A percentile compares a stretch with the other conserved stretches of the same genome.
phyloP scores from a whole-genome alignment of 53 echinoderm and acorn worm genomes.

The Paracentrotus lividus region DNA sequence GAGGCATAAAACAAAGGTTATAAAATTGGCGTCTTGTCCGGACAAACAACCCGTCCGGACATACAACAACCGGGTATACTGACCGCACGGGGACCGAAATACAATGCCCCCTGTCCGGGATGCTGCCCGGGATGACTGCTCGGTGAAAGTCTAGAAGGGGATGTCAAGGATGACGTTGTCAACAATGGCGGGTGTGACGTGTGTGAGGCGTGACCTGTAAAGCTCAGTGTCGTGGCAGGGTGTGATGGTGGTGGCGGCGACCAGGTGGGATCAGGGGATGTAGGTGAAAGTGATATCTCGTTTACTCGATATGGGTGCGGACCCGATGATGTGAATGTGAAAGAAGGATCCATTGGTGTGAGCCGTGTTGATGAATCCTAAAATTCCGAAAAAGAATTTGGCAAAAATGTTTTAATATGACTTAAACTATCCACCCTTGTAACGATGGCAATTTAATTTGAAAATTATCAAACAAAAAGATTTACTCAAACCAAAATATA shows the following conservation, averaged over 20 bases:
- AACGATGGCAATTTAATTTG: too few species aligned
- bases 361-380: constrained; percentile 36
- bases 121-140: background rate
- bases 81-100: constrained; percentile 47
- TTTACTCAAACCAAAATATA: too few species aligned
- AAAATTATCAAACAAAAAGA: too few species aligned
- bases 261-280: background rate
- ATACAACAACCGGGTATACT: background rate
- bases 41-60: too few species aligned
- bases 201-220: background rate
- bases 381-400: background rate
- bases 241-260: background rate
- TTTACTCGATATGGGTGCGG: background rate
- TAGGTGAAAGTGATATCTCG: constrained; percentile 37
- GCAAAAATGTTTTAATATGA: too few species aligned
- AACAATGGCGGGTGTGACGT: background rate
- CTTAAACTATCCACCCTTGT: too few species aligned
- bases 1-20: too few species aligned
- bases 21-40: too few species aligned
- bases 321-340: background rate
- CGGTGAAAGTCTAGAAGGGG: background rate
- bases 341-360: background rate
- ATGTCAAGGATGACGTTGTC: constrained; percentile 13
- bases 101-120: constrained; percentile 40
- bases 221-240: background rate